Evolutionary conservation across 2,888 invertebrate species (phyloP).

Genomic region (Diloba caeruleocephala): DNA sequence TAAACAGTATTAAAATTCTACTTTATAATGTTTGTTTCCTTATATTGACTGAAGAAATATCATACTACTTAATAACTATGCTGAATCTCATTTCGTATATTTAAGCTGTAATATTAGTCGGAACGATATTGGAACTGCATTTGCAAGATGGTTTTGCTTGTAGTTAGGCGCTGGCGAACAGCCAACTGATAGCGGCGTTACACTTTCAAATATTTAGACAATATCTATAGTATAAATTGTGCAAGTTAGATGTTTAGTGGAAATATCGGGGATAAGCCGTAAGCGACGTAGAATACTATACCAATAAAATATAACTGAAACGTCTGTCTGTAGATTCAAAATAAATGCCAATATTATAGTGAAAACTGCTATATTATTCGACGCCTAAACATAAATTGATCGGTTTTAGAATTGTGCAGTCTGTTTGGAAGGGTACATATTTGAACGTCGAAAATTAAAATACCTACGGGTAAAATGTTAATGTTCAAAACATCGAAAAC

Average conservation of each 20-base stretch:
- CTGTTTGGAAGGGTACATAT: too few relatives aligned
- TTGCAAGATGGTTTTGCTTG: conserved; percentile 61
- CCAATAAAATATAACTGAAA: conserved; percentile 8
- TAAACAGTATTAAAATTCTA: too few relatives aligned
- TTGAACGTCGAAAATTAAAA: too few relatives aligned
- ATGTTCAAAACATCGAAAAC: too few relatives aligned
- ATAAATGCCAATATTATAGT: too few relatives aligned
- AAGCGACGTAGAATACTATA: conserved; percentile 9
- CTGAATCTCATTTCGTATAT: conserved; percentile 43
- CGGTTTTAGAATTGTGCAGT: too few relatives aligned
- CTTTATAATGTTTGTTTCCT: too few relatives aligned
- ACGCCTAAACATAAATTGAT: too few relatives aligned
- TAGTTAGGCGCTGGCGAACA: conserved; percentile 55
- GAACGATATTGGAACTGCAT: conserved; percentile 58
- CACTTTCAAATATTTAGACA: conserved; percentile 59
- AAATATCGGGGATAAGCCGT: conserved; percentile 20
- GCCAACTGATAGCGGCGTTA: conserved; percentile 56
- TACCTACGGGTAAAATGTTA: too few relatives aligned
- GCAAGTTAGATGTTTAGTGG: conserved; percentile 26
- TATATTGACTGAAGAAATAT: too few relatives aligned
- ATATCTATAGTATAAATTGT: conserved; percentile 40
- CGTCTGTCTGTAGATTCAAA: too few relatives aligned
- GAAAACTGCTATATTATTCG: too few relatives aligned
- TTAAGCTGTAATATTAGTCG: conserved; percentile 54
- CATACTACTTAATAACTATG: conserved; percentile 11